Conservation (phyloP, 2,888 invertebrate genomes). For the Tridacna gigas region DNA sequence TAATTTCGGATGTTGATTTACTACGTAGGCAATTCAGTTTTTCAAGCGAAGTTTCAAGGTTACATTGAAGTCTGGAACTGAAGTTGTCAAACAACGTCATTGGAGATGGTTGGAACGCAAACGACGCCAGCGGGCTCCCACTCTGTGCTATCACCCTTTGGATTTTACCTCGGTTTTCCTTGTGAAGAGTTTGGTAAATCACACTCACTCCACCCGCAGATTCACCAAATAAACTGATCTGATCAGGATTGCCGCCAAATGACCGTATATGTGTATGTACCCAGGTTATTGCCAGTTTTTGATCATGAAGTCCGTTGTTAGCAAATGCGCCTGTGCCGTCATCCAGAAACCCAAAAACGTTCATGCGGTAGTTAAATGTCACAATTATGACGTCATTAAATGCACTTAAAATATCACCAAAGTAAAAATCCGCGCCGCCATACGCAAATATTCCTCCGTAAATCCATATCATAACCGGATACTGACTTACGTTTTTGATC, state of each 20-base stretch:
- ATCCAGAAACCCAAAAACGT: constrained; percentile 96
- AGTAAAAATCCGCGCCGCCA: constrained; percentile 89
- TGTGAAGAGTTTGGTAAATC: constrained; percentile 71
- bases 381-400: constrained; percentile 96
- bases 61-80: constrained; percentile 62
- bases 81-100: constrained; percentile 89
- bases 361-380: constrained; percentile 95
- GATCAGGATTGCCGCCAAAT: constrained; percentile 73
- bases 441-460: constrained; percentile 97
- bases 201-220: constrained; percentile 75
- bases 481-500: constrained; percentile 76
- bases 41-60: constrained; percentile 19
- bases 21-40: constrained; percentile 62
- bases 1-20: constrained; percentile 40
- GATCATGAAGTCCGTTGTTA: constrained; percentile 94
- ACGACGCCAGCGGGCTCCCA: constrained; percentile 46
- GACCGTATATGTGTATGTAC: constrained; percentile 92
- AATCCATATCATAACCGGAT: constrained; percentile 94
- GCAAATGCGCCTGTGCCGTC: constrained; percentile 89
- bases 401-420: constrained; percentile 90
- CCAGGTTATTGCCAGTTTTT: constrained; percentile 96
- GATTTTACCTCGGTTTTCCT: constrained; percentile 64
- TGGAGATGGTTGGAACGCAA: constrained; percentile 58
- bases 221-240: constrained; percentile 77
- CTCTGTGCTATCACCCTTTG: constrained; percentile 74